Conservation (phyloP, 1,140 invertebrate species). For the Danaus plexippus region DNA sequence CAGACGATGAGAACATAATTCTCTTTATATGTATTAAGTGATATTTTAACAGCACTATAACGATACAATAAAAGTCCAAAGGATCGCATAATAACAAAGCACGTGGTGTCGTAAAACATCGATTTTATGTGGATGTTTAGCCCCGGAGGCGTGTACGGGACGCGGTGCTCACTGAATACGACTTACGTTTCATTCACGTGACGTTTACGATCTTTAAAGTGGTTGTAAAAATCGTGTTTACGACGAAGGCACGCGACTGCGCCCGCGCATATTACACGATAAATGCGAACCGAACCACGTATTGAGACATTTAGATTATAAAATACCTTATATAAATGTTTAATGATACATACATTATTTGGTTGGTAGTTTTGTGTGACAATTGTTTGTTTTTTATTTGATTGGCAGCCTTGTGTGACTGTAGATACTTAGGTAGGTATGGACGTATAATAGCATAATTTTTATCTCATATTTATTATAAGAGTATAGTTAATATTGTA, state of each 20-base stretch:
- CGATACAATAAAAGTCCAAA: conserved; percentile 66
- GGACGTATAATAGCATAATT: too few relatives aligned
- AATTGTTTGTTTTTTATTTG: too few relatives aligned
- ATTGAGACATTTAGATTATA: too few relatives aligned
- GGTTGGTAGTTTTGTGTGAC: too few relatives aligned
- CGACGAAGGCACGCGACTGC: conserved; percentile 41
- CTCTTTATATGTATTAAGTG: conserved; percentile 67
- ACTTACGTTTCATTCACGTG: conserved; percentile 66
- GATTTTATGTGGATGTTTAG: conserved; percentile 67
- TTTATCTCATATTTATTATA: too few relatives aligned
- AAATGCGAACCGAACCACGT: too few relatives aligned
- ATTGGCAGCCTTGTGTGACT: too few relatives aligned
- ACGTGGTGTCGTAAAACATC: conserved; percentile 61
- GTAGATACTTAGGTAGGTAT: too few relatives aligned
- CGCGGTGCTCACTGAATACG: conserved; percentile 65
- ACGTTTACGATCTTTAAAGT: conserved; percentile 68
- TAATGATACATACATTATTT: too few relatives aligned
- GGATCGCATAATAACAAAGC: conserved; percentile 67
- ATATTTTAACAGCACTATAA: conserved; percentile 70
- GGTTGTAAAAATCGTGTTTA: conserved; percentile 71
- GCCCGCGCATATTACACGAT: conserved; percentile 25
- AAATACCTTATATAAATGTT: too few relatives aligned
- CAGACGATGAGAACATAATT: too few relatives aligned
- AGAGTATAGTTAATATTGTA: too few relatives aligned
- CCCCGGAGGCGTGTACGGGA: conserved; percentile 65